phyloP scores from a whole-genome alignment of 2,797 vertebrate species.

The Pipistrellus kuhlii region DNA sequence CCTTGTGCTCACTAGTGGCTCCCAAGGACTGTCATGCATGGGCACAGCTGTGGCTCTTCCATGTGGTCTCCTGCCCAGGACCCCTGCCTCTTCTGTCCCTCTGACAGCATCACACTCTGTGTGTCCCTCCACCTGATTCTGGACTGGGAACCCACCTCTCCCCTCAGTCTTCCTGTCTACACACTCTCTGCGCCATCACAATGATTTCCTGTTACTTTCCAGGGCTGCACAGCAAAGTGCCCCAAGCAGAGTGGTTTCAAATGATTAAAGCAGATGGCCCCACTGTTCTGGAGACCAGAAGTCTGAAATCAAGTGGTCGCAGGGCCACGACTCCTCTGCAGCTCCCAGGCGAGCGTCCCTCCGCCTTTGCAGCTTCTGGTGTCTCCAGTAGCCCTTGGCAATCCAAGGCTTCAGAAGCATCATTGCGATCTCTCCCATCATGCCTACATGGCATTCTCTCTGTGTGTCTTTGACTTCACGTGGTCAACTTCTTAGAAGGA shows the following conservation, averaged over 20 bases:
- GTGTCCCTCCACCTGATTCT: accelerated
- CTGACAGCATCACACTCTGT: accelerated
- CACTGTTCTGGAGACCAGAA: too few relatives aligned
- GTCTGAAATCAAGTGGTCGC: not conserved
- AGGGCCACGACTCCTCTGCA: accelerated
- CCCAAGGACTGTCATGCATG: accelerated
- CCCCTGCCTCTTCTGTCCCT: not conserved
- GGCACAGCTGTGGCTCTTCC: not conserved
- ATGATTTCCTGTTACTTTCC: accelerated
- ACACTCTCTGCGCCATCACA: accelerated
- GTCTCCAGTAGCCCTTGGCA: not conserved
- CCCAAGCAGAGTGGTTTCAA: accelerated
- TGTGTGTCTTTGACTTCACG: not conserved
- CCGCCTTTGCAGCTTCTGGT: not conserved
- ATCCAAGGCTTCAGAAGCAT: not conserved
- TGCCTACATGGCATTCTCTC: accelerated
- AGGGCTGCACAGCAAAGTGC: too few relatives aligned
- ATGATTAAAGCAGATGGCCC: accelerated
- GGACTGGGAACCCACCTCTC: accelerated
- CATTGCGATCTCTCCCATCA: not conserved
- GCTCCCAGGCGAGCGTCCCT: not conserved
- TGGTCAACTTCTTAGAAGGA: not conserved
- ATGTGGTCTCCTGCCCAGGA: not conserved
- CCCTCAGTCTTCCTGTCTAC: accelerated
- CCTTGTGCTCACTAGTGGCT: not conserved